Evolutionary conservation across 1,140 invertebrate genomes (phyloP).

Genomic region (Euura lappo): DNA sequence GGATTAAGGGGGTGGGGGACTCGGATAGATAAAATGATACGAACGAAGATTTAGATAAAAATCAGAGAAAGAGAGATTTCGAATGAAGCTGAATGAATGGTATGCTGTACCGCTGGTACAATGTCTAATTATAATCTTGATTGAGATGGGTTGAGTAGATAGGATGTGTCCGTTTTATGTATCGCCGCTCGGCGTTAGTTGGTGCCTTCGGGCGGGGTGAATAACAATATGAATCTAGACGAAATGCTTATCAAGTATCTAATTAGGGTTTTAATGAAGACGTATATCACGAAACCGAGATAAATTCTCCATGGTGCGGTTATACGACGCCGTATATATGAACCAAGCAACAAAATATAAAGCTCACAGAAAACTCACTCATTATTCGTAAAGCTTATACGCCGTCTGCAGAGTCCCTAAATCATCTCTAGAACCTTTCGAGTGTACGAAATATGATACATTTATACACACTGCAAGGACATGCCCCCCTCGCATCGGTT

Average conservation of each 20-base stretch:
- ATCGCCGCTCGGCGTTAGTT: neutral
- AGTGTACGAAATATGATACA: neutral
- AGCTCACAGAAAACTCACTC: too few species aligned
- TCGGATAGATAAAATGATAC: neutral
- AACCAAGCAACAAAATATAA: too few species aligned
- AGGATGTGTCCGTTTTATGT: conserved; percentile 10
- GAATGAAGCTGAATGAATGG: conserved; percentile 12
- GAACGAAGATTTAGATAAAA: conserved; percentile 32
- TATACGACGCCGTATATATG: too few species aligned
- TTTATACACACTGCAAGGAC: neutral
- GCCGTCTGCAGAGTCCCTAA: too few species aligned
- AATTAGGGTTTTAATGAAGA: conserved; percentile 4
- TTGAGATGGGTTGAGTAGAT: conserved; percentile 27
- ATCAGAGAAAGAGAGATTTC: conserved; percentile 23
- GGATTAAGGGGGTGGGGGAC: too few species aligned
- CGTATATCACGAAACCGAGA: neutral
- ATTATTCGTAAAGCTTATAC: too few species aligned
- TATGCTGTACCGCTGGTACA: conserved; percentile 23
- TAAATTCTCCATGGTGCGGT: neutral
- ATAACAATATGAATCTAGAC: neutral
- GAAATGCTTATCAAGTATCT: conserved; percentile 4
- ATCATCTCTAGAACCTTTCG: too few species aligned
- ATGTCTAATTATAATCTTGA: conserved; percentile 31
- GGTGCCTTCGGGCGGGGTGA: neutral
- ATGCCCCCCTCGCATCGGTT: neutral